phyloP scores from a whole-genome alignment of 2,113 vertebrate genomes.

The Pelecanoides urinatrix region DNA sequence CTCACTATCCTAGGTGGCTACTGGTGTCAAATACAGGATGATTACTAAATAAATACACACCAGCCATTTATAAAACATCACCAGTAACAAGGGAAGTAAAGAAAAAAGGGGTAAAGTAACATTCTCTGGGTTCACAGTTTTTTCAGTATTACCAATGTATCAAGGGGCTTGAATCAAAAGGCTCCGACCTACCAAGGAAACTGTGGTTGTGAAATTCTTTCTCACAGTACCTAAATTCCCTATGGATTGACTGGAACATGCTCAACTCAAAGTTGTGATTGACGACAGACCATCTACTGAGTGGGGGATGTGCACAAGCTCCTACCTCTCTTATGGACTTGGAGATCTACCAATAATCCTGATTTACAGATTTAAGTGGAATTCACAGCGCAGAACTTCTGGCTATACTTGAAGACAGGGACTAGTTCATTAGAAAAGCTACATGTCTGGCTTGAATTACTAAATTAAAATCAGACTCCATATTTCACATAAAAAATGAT shows the following conservation, averaged over 20 bases:
- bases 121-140: not conserved
- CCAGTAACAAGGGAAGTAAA: not conserved
- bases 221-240: not conserved
- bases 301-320: not conserved
- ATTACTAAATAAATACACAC: not conserved
- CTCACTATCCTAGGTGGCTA: not conserved
- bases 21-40: not conserved
- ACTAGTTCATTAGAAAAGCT: not conserved
- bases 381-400: not conserved
- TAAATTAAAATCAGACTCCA: not conserved
- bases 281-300: not conserved
- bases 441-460: not conserved
- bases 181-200: not conserved
- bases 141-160: not conserved
- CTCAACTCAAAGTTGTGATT: not conserved
- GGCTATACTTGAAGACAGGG: not conserved
- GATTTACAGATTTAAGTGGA: not conserved
- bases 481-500: not conserved
- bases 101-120: not conserved
- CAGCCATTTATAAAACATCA: not conserved
- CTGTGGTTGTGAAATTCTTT: not conserved
- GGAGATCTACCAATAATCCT: not conserved
- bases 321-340: not conserved
- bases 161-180: not conserved
- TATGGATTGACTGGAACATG: not conserved